phyloP scores from a whole-genome alignment of 2,888 invertebrate species.

The Caenorhabditis wallacei region DNA sequence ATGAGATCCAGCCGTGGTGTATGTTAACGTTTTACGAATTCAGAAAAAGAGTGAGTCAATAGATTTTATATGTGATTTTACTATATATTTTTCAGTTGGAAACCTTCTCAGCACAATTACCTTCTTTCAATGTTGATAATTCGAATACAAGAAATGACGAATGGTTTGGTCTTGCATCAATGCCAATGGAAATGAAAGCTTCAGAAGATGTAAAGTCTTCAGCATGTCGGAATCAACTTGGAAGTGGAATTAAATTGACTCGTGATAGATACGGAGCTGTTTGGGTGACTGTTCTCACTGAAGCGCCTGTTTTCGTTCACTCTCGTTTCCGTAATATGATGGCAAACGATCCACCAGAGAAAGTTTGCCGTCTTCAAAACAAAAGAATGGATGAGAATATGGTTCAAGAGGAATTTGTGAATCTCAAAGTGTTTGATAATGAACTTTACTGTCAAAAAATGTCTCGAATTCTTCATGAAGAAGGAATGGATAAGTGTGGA shows the following conservation, averaged over 20 bases:
- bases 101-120: no score
- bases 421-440: background rate
- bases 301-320: background rate
- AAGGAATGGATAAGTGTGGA: constrained; percentile 84
- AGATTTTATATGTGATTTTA: no score
- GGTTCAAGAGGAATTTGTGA: background rate
- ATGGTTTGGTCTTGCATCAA: background rate
- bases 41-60: no score
- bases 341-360: no score
- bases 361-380: background rate
- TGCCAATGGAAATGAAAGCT: background rate
- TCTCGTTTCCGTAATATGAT: background rate
- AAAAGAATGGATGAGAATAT: background rate
- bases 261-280: background rate
- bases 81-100: no score
- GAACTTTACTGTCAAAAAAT: background rate
- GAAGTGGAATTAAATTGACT: background rate
- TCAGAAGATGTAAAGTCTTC: background rate
- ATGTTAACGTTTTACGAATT: background rate
- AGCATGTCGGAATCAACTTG: background rate
- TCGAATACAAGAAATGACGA: background rate
- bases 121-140: no score
- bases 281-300: background rate
- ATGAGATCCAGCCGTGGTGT: background rate
- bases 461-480: background rate